These are phyloP conservation scores for Cyprinus carpio DNA, from an alignment of 2,113 vertebrate genomes.

Conservation along the genomic window DNA sequence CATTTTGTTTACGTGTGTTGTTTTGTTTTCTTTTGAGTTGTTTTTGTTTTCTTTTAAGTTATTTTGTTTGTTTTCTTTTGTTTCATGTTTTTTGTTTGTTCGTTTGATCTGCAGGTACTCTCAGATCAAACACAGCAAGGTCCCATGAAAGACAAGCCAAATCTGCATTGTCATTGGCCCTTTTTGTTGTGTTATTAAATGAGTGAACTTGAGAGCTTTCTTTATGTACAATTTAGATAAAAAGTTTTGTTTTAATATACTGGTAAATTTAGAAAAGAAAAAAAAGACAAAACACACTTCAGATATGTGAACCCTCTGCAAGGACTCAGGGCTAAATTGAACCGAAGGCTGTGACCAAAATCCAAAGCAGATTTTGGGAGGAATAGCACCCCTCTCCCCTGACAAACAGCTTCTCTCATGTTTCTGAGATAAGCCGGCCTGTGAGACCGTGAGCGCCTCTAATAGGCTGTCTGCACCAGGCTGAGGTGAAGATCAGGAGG, in stretches of 20 bases:
- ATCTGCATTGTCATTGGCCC: neutral
- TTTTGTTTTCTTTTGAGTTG: neutral
- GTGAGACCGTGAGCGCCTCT: slow-evolving; percentile 30
- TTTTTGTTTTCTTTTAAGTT: neutral
- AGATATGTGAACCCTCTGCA: slow-evolving; percentile 1
- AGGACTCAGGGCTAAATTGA: slow-evolving; percentile 13
- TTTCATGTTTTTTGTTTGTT: neutral
- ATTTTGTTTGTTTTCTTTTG: neutral
- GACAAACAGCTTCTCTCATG: slow-evolving; percentile 55
- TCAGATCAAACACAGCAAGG: neutral
- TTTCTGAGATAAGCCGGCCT: slow-evolving; percentile 48
- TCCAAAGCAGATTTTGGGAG: slow-evolving; percentile 32
- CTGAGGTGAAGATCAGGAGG: slow-evolving; percentile 27
- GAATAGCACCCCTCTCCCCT: slow-evolving; percentile 50
- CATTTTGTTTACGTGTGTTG: neutral
- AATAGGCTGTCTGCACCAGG: slow-evolving; percentile 2
- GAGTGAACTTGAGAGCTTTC: neutral
- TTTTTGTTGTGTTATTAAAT: neutral
- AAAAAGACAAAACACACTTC: neutral
- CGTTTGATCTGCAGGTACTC: neutral
- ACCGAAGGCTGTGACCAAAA: neutral
- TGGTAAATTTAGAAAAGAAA: neutral
- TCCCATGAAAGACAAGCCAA: neutral
- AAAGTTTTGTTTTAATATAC: neutral
- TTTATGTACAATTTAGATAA: neutral